phyloP scores from a whole-genome alignment of 2,888 invertebrate genomes.

The Atethmia centrago region DNA sequence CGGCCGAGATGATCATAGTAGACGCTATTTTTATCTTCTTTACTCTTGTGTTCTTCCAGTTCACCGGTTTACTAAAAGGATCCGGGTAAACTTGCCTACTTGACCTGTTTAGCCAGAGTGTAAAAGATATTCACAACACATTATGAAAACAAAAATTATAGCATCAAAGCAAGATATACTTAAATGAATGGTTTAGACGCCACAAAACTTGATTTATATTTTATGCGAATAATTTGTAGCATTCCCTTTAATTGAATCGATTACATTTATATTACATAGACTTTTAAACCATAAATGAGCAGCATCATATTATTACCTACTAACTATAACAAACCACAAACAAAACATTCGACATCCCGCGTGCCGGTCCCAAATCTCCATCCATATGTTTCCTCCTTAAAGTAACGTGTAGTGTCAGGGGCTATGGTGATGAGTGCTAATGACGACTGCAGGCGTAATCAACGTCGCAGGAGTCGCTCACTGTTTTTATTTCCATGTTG shows the following conservation, averaged over 20 bases:
- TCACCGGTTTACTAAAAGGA: slow-evolving; percentile 8
- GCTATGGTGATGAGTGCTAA: slow-evolving; percentile 46
- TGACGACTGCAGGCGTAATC: slow-evolving; percentile 54
- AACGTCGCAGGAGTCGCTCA: slow-evolving; percentile 12
- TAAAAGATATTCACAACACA: neutral
- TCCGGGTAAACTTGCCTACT: neutral
- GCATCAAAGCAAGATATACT: neutral
- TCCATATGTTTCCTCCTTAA: slow-evolving; percentile 37
- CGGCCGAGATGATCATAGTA: neutral
- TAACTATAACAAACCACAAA: too few relatives aligned
- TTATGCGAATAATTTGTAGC: neutral
- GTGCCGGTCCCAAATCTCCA: neutral
- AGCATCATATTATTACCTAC: neutral
- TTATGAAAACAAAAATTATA: neutral
- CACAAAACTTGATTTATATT: neutral
- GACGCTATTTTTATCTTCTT: slow-evolving; percentile 26
- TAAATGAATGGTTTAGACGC: neutral
- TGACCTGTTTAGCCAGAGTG: slow-evolving; percentile 1
- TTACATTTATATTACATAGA: neutral
- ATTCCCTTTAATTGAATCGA: neutral
- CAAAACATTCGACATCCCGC: neutral
- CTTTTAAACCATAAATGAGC: neutral
- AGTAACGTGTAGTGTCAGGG: slow-evolving; percentile 5
- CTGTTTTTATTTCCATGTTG: slow-evolving; percentile 53
- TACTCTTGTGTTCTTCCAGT: slow-evolving; percentile 8